Conservation (phyloP, 1,140 invertebrate genomes). For the Drosophila melanogaster region DNA sequence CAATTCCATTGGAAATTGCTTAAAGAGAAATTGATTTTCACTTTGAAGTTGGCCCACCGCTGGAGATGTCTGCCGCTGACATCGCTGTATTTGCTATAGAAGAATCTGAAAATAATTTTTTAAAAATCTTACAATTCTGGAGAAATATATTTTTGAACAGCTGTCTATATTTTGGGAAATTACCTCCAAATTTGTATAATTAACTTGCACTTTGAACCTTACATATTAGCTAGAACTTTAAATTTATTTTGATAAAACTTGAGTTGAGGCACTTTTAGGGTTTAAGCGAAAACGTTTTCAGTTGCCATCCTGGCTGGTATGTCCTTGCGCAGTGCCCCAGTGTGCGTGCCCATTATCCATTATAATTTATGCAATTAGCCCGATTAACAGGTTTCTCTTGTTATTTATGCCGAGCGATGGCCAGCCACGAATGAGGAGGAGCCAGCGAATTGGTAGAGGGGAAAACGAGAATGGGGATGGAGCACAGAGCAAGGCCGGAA, state of each 20-base stretch:
- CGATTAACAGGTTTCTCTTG: slow-evolving; percentile 74
- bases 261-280: neutral
- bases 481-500: neutral
- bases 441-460: neutral
- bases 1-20: slow-evolving; percentile 72
- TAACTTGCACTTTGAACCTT: no score
- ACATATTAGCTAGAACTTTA: neutral
- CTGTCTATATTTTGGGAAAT: no score
- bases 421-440: neutral
- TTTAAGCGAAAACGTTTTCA: slow-evolving; percentile 1
- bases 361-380: slow-evolving; percentile 81
- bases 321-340: slow-evolving; percentile 27
- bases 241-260: neutral
- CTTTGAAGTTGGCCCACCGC: slow-evolving; percentile 55
- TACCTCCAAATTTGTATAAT: no score
- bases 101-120: neutral
- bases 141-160: neutral
- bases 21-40: slow-evolving; percentile 73
- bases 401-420: slow-evolving; percentile 45
- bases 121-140: neutral
- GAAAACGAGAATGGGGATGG: neutral
- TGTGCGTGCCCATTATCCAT: slow-evolving; percentile 58
- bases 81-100: slow-evolving; percentile 14
- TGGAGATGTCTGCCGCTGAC: slow-evolving; percentile 57
- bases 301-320: slow-evolving; percentile 14